phyloP scores from a whole-genome alignment of 2,888 invertebrate genomes.

The Molorchus minor region DNA sequence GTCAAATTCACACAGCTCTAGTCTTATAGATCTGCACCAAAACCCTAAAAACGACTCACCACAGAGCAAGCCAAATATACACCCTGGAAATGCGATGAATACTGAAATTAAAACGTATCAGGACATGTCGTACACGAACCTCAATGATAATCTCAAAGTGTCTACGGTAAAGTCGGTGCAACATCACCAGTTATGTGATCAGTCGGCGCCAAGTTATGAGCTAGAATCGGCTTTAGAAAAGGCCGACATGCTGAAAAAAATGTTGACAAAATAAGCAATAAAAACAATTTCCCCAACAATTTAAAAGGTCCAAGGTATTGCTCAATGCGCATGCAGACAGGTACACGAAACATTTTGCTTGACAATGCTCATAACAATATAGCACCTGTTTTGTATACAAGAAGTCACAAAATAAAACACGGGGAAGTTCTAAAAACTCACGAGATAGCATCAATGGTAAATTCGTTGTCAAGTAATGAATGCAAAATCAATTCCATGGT shows the following conservation, averaged over 20 bases:
- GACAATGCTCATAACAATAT: constrained; percentile 80
- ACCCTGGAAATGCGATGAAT: constrained; percentile 27
- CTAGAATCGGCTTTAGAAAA: constrained; percentile 40
- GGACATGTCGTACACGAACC: constrained; percentile 27
- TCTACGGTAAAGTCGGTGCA: too few relatives aligned
- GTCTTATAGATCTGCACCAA: constrained; percentile 35
- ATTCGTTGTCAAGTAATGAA: constrained; percentile 39
- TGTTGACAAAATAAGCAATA: constrained; percentile 42
- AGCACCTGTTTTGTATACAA: constrained; percentile 77
- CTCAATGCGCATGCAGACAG: constrained; percentile 78
- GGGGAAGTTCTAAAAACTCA: constrained; percentile 33
- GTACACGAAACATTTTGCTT: constrained; percentile 81
- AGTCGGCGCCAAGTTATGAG: constrained; percentile 43
- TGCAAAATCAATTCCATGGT: constrained; percentile 39
- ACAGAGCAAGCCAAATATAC: constrained; percentile 20
- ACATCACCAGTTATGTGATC: constrained; percentile 48
- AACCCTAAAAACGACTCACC: constrained; percentile 7
- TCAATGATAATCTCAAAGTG: constrained; percentile 25
- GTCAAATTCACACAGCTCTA: constrained; percentile 36
- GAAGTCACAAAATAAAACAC: constrained; percentile 31
- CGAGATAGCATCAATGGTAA: constrained; percentile 35
- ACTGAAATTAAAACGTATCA: constrained; percentile 24
- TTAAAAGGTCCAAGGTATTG: constrained; percentile 75
- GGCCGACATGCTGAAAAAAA: constrained; percentile 41
- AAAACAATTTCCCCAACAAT: constrained; percentile 42